A percentile compares a stretch with the other conserved stretches of the same genome.
These are phyloP conservation scores for Boloria euphrosyne DNA, from an alignment of 2,888 invertebrate genomes.

Conservation along the genomic window DNA sequence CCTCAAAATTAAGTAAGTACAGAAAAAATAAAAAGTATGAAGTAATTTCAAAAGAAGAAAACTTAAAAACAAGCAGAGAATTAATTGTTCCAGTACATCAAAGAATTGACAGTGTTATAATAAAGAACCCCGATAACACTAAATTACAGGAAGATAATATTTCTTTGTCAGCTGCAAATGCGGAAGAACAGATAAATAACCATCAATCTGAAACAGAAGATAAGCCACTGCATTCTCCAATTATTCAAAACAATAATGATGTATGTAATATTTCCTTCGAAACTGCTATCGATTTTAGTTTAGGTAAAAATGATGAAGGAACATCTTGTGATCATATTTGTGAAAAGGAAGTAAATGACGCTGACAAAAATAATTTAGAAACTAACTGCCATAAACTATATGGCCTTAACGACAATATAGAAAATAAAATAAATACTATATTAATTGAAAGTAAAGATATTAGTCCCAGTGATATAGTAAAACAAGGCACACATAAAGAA, in stretches of 20 bases:
- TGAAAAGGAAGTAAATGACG: neutral
- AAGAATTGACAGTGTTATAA: slow-evolving; percentile 75
- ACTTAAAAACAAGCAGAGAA: neutral
- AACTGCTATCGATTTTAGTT: slow-evolving; percentile 65
- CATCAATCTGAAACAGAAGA: slow-evolving; percentile 9
- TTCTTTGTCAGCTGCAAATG: slow-evolving; percentile 28
- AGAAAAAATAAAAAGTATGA: slow-evolving; percentile 59
- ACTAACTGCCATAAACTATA: neutral
- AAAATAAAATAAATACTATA: neutral
- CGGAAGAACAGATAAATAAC: slow-evolving; percentile 5
- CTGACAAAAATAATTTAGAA: neutral
- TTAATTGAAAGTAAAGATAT: neutral
- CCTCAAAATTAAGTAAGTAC: slow-evolving; percentile 68
- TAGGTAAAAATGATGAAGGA: slow-evolving; percentile 50
- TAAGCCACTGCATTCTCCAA: slow-evolving; percentile 4
- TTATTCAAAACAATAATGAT: slow-evolving; percentile 19
- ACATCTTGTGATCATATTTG: slow-evolving; percentile 34
- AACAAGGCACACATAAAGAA: neutral
- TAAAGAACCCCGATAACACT: slow-evolving; percentile 73
- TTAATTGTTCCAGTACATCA: slow-evolving; percentile 18
- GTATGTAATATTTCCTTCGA: slow-evolving; percentile 41
- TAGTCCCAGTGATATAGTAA: neutral
- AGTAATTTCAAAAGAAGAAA: slow-evolving; percentile 32
- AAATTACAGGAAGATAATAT: slow-evolving; percentile 51
- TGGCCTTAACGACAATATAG: neutral